A percentile compares a stretch with the other conserved stretches of the same genome.
phyloP scores from a whole-genome alignment of 2,113 vertebrate species.

The Odontophorus gujanensis region DNA sequence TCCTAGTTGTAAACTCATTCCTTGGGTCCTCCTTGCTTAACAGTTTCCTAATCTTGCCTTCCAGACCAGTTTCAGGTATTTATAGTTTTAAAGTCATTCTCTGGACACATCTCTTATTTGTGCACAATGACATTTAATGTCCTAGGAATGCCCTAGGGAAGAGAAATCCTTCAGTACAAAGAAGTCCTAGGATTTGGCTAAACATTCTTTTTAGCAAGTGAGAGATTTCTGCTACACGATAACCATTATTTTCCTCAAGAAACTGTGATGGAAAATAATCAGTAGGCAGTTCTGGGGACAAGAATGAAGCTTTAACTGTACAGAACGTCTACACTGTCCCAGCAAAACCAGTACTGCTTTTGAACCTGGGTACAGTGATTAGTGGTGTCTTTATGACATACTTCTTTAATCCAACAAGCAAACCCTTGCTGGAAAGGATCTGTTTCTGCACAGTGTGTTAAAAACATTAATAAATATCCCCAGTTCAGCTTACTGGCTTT shows the following conservation, averaged over 20 bases:
- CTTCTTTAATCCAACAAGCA: not conserved
- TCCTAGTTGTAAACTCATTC: not conserved
- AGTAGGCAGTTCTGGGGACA: not conserved
- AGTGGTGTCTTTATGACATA: not conserved
- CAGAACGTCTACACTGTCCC: not conserved
- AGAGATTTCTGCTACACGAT: fast-evolving
- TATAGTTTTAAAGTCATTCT: not conserved
- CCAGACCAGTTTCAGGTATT: not conserved
- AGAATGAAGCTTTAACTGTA: not conserved
- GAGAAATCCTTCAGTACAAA: not conserved
- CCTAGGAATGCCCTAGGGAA: not conserved
- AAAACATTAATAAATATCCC: not conserved
- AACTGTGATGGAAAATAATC: not conserved
- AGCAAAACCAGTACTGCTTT: not conserved
- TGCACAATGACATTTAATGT: not conserved
- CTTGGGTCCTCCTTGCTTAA: not conserved
- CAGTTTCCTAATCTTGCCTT: not conserved
- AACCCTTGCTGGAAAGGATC: not conserved
- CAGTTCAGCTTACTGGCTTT: not conserved
- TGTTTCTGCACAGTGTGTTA: not conserved
- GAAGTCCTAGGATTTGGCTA: not conserved
- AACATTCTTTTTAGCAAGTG: not conserved
- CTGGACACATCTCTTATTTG: not conserved
- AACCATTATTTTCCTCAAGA: not conserved
- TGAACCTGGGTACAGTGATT: not conserved